These are phyloP conservation scores for Bombus sylvicola DNA, from an alignment of 1,140 invertebrate species.

Conservation along the genomic window DNA sequence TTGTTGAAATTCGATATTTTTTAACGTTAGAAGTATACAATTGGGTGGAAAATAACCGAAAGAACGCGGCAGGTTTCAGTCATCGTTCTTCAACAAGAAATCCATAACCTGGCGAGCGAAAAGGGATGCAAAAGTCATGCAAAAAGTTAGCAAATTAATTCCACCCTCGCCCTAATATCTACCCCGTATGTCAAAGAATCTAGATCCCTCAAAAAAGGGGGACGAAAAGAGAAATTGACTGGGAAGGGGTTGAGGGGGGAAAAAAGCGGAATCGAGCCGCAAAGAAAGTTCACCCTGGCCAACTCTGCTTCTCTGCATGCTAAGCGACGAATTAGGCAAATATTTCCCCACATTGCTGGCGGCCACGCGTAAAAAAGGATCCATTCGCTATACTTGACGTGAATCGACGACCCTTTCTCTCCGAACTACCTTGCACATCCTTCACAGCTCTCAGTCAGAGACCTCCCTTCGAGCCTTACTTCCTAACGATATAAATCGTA, in stretches of 20 bases:
- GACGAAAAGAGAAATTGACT: neutral
- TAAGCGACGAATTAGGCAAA: conserved; percentile 46
- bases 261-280: neutral
- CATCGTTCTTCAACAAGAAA: neutral
- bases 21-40: too few species aligned
- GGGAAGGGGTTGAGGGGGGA: neutral
- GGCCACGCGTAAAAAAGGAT: conserved; percentile 38
- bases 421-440: neutral
- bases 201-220: neutral
- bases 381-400: conserved; percentile 23
- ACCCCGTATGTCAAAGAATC: neutral
- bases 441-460: neutral
- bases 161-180: neutral
- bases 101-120: neutral
- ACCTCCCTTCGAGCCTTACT: neutral
- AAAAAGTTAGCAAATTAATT: conserved; percentile 28
- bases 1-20: too few species aligned
- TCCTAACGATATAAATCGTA: neutral
- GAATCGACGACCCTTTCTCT: neutral
- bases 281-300: conserved; percentile 14
- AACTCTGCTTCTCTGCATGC: conserved; percentile 33
- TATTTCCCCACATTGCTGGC: conserved; percentile 6
- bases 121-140: neutral
- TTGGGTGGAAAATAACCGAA: too few species aligned
- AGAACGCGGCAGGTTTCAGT: neutral